Evolutionary conservation across 2,888 invertebrate species (phyloP), one percentile per base, ranked within the genome.

Genomic region (Acleris laterana): DNA sequence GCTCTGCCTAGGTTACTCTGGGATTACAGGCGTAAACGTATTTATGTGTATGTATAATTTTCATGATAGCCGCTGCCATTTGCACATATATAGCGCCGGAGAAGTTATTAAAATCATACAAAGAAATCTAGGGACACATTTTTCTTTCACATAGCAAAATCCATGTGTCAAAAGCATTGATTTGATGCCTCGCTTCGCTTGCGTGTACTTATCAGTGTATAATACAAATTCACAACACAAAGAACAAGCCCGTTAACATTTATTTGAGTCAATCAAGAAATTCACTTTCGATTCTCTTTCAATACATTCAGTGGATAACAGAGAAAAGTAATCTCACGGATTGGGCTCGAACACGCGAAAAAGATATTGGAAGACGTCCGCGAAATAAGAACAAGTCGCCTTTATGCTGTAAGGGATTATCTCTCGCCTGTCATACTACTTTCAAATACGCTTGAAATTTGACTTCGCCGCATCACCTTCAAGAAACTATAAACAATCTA

Each of bases 291-390:
- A 77, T 81, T 81, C 84, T 82, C 81, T 82, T 85, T 84, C 79
- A 82, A 82, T 82, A 84, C 77, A 78, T 79, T 78, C 72, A 74
- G 70, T 73, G 77, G 75, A 77, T 82, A 79, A 81, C 67, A 79
- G 79, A 80, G 78, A 80, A 84, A 87, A 80, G 84, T 84, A 84
- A 88, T 86, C 83, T 84, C 74, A 72, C 69, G 81, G 82, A 87
- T 85, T 84, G 83, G 77, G 78, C 72, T 77, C 75, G 79, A 83
- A 85, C 87, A 87, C 84, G 87, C 85, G 83, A 87, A 78, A 81
- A 81, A 84, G 79, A 85, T 85, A 87, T 87, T 85, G 85, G 79
- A 81, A 83, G 77, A 81, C 81, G 82, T 82, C 81, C 78, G 78
- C 74, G 74, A 80, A 83, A 82, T 82, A 81, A 77, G 77, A 82